phyloP scores from a whole-genome alignment of 2,888 invertebrate genomes.

The Lasius platythorax region DNA sequence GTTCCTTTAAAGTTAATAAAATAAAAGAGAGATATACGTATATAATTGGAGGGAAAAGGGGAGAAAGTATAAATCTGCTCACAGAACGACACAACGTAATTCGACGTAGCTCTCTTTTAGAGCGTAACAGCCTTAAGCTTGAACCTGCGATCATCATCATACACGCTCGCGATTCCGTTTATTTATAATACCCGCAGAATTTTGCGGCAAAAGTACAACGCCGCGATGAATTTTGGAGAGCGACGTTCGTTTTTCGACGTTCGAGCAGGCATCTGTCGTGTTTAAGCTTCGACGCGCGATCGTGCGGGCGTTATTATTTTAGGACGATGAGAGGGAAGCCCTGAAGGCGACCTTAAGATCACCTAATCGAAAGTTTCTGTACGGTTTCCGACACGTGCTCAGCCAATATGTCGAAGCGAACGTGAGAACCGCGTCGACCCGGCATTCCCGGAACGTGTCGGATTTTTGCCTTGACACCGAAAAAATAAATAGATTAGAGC shows the following conservation, averaged over 20 bases:
- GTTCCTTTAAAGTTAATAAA: not conserved
- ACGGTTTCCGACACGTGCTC: conserved; percentile 70
- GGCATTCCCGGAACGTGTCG: conserved; percentile 10
- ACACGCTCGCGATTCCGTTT: conserved; percentile 76
- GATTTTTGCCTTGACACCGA: not conserved
- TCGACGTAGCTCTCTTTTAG: no score
- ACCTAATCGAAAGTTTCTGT: conserved; percentile 78
- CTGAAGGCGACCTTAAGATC: conserved; percentile 75
- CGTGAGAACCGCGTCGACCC: conserved; percentile 16
- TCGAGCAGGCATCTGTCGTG: conserved; percentile 56
- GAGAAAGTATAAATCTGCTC: not conserved
- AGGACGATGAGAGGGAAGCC: conserved; percentile 74
- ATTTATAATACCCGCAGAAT: conserved; percentile 80
- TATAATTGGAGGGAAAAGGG: not conserved
- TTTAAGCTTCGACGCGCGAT: conserved; percentile 41
- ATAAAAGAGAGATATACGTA: not conserved
- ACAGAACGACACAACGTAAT: no score
- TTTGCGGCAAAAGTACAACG: conserved; percentile 57
- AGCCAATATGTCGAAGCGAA: conserved; percentile 34
- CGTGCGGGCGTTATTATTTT: conserved; percentile 70
- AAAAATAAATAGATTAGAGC: conserved; percentile 8
- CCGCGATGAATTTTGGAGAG: conserved; percentile 73
- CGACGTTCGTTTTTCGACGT: conserved; percentile 49
- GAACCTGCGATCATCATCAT: conserved; percentile 79
- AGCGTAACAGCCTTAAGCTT: conserved; percentile 69